phyloP scores from a whole-genome alignment of 2,888 invertebrate species.

The Limulus polyphemus region DNA sequence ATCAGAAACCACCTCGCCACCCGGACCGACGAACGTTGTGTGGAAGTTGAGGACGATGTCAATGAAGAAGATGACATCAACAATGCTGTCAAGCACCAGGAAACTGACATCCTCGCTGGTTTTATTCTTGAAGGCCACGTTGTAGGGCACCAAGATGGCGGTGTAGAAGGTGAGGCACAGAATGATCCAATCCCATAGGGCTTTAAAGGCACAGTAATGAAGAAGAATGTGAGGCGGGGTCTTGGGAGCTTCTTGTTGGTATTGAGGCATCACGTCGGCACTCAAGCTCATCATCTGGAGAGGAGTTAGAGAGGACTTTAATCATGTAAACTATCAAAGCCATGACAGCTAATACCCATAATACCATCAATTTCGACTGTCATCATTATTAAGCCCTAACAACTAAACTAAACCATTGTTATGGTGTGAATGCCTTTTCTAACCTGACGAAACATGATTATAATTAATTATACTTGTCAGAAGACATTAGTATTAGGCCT shows the following conservation, averaged over 20 bases:
- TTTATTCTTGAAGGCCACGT: conserved; percentile 99
- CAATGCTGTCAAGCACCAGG: conserved; percentile 89
- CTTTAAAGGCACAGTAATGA: conserved; percentile 99
- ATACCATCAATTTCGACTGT: too few species aligned
- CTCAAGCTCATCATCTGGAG: conserved; percentile 89
- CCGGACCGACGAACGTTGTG: conserved; percentile 93
- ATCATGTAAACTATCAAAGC: background rate
- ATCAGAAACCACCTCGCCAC: conserved; percentile 80
- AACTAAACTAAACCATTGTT: too few species aligned
- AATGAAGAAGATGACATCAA: conserved; percentile 99
- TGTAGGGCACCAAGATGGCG: conserved; percentile 96
- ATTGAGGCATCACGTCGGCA: conserved; percentile 95
- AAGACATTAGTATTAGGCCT: too few species aligned
- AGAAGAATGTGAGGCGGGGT: conserved; percentile 98
- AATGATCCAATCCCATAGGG: conserved; percentile 90
- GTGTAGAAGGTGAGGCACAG: conserved; percentile 99
- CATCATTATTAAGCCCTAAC: too few species aligned
- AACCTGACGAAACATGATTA: too few species aligned
- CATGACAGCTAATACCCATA: too few species aligned
- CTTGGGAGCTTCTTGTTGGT: conserved; percentile 98
- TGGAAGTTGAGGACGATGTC: conserved; percentile 99
- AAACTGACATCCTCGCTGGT: conserved; percentile 91
- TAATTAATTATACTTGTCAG: too few species aligned
- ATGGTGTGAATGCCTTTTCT: too few species aligned
- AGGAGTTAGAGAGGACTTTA: background rate